Evolutionary conservation across 2,113 vertebrate species (phyloP).

Genomic region (Rhinogobius similis): DNA sequence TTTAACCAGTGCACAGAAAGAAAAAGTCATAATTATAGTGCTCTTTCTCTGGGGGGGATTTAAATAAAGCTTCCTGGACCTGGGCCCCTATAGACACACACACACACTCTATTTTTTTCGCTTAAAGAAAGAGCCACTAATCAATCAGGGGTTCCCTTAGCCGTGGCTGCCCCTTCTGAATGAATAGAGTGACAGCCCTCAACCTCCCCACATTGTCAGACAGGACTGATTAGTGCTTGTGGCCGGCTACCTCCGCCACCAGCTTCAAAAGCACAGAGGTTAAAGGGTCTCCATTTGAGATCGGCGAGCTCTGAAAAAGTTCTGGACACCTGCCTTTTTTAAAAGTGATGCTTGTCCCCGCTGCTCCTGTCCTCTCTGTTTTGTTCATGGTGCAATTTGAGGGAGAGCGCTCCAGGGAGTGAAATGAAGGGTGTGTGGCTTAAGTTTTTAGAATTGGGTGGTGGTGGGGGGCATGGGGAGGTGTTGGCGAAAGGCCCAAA

Average conservation of each 20-base stretch:
- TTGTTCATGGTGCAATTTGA: conserved; percentile 70
- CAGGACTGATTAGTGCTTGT: conserved; percentile 76
- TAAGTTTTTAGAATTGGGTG: conserved; percentile 63
- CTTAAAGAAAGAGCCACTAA: conserved; percentile 79
- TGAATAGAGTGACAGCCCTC: conserved; percentile 78
- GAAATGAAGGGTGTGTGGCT: conserved; percentile 58
- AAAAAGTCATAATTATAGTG: conserved; percentile 80
- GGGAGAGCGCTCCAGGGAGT: conserved; percentile 59
- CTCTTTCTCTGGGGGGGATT: conserved; percentile 67
- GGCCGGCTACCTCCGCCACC: conserved; percentile 76
- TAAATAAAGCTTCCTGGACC: conserved; percentile 71
- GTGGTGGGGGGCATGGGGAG: conserved; percentile 72
- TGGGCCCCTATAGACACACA: conserved; percentile 61
- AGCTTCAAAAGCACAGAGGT: conserved; percentile 69
- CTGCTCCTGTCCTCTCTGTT: conserved; percentile 66
- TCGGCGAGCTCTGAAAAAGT: conserved; percentile 71
- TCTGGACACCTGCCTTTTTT: conserved; percentile 81
- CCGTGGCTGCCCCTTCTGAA: conserved; percentile 68
- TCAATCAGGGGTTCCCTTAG: conserved; percentile 75
- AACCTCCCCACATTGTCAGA: conserved; percentile 77
- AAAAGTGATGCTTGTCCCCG: conserved; percentile 76
- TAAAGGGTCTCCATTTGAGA: conserved; percentile 79
- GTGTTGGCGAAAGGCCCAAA: conserved; percentile 76
- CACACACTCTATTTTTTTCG: conserved; percentile 41
- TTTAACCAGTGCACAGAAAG: conserved; percentile 70